phyloP scores from a whole-genome alignment of 2,113 vertebrate species.

The Acrocephalus kingi region DNA sequence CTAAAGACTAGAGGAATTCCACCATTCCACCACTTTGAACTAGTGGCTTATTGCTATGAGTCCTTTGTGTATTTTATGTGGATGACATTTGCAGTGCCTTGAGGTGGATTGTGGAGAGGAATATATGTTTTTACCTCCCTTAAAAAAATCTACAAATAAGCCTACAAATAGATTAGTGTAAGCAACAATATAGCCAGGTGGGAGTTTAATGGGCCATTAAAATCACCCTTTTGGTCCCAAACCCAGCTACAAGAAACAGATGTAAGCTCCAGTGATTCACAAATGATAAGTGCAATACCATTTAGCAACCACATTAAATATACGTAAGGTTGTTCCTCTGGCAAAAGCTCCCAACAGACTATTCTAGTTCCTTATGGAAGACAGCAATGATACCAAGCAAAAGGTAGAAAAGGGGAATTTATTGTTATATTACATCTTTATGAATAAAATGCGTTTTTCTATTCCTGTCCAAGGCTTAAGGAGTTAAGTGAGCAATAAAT shows the following conservation, averaged over 20 bases:
- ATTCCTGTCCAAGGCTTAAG: neutral
- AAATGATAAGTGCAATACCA: neutral
- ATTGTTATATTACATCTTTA: neutral
- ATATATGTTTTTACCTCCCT: neutral
- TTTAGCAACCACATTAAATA: conserved; percentile 26
- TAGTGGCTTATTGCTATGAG: neutral
- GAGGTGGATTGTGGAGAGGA: neutral
- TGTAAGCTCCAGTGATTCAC: neutral
- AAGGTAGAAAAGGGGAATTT: neutral
- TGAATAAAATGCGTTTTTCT: neutral
- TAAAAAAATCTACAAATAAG: neutral
- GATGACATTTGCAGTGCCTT: neutral
- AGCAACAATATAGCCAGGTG: neutral
- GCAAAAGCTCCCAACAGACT: neutral
- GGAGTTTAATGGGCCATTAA: neutral
- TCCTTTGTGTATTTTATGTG: neutral
- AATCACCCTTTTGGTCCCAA: neutral
- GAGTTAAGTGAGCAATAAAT: neutral
- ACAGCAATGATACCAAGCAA: neutral
- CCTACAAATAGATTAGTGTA: neutral
- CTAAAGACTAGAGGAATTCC: neutral
- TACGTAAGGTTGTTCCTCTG: neutral
- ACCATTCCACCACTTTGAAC: neutral
- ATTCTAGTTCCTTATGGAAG: neutral
- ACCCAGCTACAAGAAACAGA: neutral